Evolutionary conservation across 2,797 vertebrate genomes (phyloP), one percentile per base, ranked within the genome.

Genomic region (Hoplostethus atlanticus): DNA sequence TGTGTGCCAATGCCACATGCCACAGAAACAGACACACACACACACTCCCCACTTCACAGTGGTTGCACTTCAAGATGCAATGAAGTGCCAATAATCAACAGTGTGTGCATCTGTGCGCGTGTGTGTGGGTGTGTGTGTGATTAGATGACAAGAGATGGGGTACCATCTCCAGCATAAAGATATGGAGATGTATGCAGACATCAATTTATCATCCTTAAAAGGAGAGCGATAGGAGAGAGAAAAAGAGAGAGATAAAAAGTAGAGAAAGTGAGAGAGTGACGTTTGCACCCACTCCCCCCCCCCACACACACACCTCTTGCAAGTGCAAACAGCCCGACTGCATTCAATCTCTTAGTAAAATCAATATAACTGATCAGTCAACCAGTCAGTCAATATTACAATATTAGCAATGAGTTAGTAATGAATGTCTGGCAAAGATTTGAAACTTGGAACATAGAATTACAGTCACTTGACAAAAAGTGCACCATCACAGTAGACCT

Each of bases 171-270:
- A 5, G 71, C 21, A 16, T 73, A 68, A 71, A 73, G 68, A 81
- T 74, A 85, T 73, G 80, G 71, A 87, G 77, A 83, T 85, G 48
- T 76, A 75, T 83, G 75, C 86, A 84, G 64, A 79, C 72, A 68
- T 77, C 72, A 73, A 73, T 81, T 81, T 74, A 81, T 84, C 76
- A 71, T 64, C 54, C 63, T 73, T 68, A 79, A 82, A 71, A 1
- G 47, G 59, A 67, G 36, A 60, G 47, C 21, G 21, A 21, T 21
- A 21, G 21, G 21, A 21, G 21, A 1, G 21, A 21, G 21, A 13
- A 42, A 52, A 44, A 34, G 28, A 17, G 16, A 54, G 55, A 63
- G 16, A 44, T 30, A 52, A 38, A 51, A 17, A 75, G 12, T 9
- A 34, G 48, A 53, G 10, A 56, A 34, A 10, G 17, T 25, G 34